These are phyloP conservation scores for Anagyrus pseudococci DNA, from an alignment of 2,888 invertebrate genomes.

Conservation along the genomic window DNA sequence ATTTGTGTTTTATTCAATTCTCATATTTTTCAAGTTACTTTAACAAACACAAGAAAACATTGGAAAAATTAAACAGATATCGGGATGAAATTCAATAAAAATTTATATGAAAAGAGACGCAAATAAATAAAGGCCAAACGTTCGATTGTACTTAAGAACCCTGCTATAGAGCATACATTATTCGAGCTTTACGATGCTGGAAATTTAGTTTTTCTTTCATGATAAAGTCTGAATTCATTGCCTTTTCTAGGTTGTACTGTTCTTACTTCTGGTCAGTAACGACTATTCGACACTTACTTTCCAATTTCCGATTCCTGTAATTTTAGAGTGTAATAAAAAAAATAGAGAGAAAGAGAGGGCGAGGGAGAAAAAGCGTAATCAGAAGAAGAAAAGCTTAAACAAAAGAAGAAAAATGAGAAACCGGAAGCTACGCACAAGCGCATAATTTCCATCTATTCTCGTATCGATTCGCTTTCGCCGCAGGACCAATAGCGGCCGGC, in stretches of 20 bases:
- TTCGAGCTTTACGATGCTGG: background rate
- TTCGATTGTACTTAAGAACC: too few relatives aligned
- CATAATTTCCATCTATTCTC: slow-evolving; percentile 24
- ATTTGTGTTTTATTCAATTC: background rate
- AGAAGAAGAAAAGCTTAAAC: too few relatives aligned
- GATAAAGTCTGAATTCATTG: background rate
- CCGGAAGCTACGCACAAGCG: background rate
- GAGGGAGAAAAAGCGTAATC: too few relatives aligned
- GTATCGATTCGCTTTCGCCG: slow-evolving; percentile 19
- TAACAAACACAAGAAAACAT: too few relatives aligned
- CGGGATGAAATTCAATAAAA: too few relatives aligned
- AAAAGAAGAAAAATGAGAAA: slow-evolving; percentile 2
- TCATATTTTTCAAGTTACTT: too few relatives aligned
- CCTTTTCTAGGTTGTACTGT: background rate
- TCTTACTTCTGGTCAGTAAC: background rate
- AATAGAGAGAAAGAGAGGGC: background rate
- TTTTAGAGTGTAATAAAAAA: slow-evolving; percentile 8
- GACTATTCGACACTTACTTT: background rate
- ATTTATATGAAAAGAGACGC: too few relatives aligned
- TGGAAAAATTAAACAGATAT: too few relatives aligned
- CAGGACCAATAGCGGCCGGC: background rate
- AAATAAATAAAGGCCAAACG: too few relatives aligned
- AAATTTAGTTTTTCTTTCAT: background rate
- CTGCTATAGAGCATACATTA: background rate
- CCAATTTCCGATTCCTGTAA: slow-evolving; percentile 8